phyloP scores from a whole-genome alignment of 2,888 invertebrate species.

The Amiota mariae region DNA sequence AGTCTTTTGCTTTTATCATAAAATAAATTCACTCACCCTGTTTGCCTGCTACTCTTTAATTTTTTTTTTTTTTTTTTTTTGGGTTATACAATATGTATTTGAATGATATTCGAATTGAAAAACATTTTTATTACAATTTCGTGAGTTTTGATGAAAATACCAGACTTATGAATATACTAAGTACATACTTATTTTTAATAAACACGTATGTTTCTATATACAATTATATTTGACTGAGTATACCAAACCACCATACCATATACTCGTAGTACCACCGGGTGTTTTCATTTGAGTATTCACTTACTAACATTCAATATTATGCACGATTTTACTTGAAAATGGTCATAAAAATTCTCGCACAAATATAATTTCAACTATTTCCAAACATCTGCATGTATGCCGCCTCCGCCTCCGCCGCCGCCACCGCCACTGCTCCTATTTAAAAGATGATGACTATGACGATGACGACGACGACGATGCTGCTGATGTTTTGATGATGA shows the following conservation, averaged over 20 bases:
- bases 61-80: too few species aligned
- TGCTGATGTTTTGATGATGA: background rate
- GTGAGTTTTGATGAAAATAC: constrained; percentile 65
- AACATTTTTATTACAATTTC: constrained; percentile 67
- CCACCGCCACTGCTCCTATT: background rate
- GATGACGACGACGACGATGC: background rate
- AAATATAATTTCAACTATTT: constrained; percentile 26
- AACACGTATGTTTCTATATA: background rate
- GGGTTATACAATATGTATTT: too few species aligned
- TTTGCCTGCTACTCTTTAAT: too few species aligned
- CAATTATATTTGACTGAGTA: background rate
- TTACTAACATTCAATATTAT: constrained; percentile 49
- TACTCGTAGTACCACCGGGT: background rate
- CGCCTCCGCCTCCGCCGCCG: background rate
- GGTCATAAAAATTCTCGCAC: constrained; percentile 66
- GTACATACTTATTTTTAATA: background rate
- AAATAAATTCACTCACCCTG: too few species aligned
- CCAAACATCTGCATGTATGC: constrained; percentile 19
- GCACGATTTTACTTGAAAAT: constrained; percentile 49
- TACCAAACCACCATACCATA: too few species aligned
- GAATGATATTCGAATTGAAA: background rate
- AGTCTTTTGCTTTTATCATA: too few species aligned
- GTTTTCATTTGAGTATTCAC: background rate
- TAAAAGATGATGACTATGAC: background rate
- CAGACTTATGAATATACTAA: constrained; percentile 39